These are phyloP conservation scores for Crocidura indochinensis DNA, from an alignment of 2,797 vertebrate species.

Conservation along the genomic window DNA sequence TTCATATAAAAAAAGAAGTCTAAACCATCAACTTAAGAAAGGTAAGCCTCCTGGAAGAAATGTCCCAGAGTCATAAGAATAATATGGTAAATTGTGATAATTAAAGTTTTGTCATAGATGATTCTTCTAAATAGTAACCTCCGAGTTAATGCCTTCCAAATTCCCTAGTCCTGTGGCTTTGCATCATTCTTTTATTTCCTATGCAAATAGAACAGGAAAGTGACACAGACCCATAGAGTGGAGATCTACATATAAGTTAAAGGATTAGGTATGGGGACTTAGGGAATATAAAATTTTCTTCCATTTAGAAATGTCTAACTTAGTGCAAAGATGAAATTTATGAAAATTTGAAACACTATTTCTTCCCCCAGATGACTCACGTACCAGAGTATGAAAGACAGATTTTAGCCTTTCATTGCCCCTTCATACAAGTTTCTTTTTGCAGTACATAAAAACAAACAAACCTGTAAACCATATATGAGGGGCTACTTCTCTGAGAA, in stretches of 20 bases:
- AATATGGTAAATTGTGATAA: neutral
- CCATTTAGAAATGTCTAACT: neutral
- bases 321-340: neutral
- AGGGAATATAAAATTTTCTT: neutral
- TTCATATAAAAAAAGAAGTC: neutral
- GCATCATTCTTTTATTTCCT: constrained; percentile 26
- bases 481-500: neutral
- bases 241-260: neutral
- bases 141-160: constrained; percentile 33
- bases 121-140: constrained; percentile 61
- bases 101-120: constrained; percentile 32
- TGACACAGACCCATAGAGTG: neutral
- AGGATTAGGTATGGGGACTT: neutral
- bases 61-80: neutral
- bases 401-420: neutral
- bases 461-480: neutral
- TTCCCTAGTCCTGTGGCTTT: constrained; percentile 39
- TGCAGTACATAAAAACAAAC: constrained; percentile 1
- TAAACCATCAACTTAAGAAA: neutral
- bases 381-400: neutral
- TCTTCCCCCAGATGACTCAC: neutral
- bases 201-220: neutral
- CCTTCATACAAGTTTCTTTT: neutral
- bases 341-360: neutral
- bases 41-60: neutral